Base-by-base conservation (phyloP, 2,113 vertebrate genomes). In the Ptychochromis oligacanthus region DNA sequence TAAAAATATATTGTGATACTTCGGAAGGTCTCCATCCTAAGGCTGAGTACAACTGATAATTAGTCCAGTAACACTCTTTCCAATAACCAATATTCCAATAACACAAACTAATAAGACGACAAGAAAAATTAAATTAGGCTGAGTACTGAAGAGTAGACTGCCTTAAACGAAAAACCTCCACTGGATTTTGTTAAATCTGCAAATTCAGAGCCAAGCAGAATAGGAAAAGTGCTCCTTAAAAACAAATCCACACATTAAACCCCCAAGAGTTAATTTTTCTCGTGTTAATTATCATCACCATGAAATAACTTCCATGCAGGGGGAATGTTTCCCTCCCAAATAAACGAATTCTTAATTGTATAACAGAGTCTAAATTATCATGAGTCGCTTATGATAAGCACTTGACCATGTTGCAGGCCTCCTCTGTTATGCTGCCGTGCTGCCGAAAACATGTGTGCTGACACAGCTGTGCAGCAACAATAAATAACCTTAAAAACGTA, bases 261-360 rank as follows among this genome's bases (percentile, higher is more conserved):
- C 2, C 49, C 20, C 49, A 54, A 49, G 6, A 54, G 49, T 64
- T 7, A 0, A 0, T 0, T 24, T 3, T 1, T 24, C 6, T 17
- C 24, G 31, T 31, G 43, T 72, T 46, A 31, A 31, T 72, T 31
- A 31, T 9, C 24, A 72, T 28, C 1, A 49, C 24, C 17, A 3
- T 31, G 9, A 70, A 28, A 49, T 52, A n/a, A 13, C 43, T 18
- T 31, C 3, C 15, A 72, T 0, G 43, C 18, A 49, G 14, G 62
- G 22, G 13, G 43, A 46, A 65, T 10, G 62, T 67, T 17, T 67
- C 8, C n/a, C 40, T 49, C 64, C 64, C 22, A 67, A 49, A 52
- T 20, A 1, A 52, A 72, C 43, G 31, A 52, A 72, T 20, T 24
- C 40, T 70, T 49, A 72, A 20, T 9, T 70, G 65, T 9, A 64